phyloP scores from a whole-genome alignment of 2,888 invertebrate species.

The Cyaniris semiargus region DNA sequence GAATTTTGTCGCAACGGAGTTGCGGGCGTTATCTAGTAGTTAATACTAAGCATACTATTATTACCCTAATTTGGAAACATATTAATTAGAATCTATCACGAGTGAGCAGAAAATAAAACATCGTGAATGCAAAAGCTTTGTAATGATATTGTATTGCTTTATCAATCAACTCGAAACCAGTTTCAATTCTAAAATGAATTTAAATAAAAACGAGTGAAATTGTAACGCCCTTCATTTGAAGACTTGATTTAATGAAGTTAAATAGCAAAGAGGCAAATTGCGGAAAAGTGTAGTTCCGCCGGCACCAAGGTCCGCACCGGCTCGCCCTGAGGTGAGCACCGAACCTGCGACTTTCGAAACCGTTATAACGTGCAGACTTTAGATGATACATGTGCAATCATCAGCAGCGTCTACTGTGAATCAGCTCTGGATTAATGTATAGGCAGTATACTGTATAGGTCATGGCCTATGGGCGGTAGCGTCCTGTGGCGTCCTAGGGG shows the following conservation, averaged over 20 bases:
- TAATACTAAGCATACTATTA: too few species aligned
- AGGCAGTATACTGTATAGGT: too few species aligned
- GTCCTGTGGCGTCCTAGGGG: too few species aligned
- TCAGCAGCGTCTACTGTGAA: neutral
- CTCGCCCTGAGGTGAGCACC: conserved; percentile 70
- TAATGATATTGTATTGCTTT: neutral
- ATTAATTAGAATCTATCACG: too few species aligned
- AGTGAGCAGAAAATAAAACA: too few species aligned
- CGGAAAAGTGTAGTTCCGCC: conserved; percentile 66
- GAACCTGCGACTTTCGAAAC: conserved; percentile 49
- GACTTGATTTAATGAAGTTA: conserved; percentile 26
- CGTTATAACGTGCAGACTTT: conserved; percentile 3
- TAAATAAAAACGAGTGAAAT: conserved; percentile 27
- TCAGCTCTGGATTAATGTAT: too few species aligned
- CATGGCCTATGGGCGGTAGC: too few species aligned
- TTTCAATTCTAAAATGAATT: neutral
- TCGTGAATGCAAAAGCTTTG: too few species aligned
- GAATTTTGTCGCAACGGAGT: too few species aligned
- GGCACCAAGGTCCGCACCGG: conserved; percentile 69
- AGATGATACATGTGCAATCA: neutral
- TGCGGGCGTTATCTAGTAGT: too few species aligned
- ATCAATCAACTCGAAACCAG: conserved; percentile 1
- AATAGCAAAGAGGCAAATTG: conserved; percentile 45
- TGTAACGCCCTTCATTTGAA: conserved; percentile 19
- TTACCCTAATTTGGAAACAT: too few species aligned